A percentile compares a stretch with the other conserved stretches of the same genome.
phyloP scores from a whole-genome alignment of 2,888 invertebrate species.

The Anticlea derivata region DNA sequence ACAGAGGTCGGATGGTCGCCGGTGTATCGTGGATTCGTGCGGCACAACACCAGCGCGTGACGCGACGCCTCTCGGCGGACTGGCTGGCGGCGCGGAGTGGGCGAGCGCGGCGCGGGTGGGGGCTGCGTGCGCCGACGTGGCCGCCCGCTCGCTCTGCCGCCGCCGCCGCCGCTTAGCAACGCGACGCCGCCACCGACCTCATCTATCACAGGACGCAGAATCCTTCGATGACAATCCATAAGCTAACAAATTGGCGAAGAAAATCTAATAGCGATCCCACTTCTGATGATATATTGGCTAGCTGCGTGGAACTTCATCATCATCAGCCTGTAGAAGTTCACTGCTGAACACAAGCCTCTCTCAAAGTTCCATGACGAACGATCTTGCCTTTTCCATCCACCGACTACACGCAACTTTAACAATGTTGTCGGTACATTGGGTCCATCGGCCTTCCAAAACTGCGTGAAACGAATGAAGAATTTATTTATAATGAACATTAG shows the following conservation, averaged over 20 bases:
- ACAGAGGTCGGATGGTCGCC: slow-evolving; percentile 76
- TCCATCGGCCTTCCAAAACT: no score
- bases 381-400: no score
- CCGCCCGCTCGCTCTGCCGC: slow-evolving; percentile 46
- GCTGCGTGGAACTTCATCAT: no score
- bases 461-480: no score
- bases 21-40: slow-evolving; percentile 52
- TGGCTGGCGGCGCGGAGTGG: slow-evolving; percentile 50
- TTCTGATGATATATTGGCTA: slow-evolving; percentile 4
- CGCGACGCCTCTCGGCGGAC: slow-evolving; percentile 63
- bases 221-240: slow-evolving; percentile 15
- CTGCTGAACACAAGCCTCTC: no score
- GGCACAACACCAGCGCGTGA: slow-evolving; percentile 62
- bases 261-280: slow-evolving; percentile 2
- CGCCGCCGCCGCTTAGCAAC: slow-evolving; percentile 26
- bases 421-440: no score
- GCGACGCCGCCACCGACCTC: slow-evolving; percentile 38
- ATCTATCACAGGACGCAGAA: slow-evolving; percentile 33
- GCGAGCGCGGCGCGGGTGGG: slow-evolving; percentile 44
- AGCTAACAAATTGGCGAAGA: slow-evolving; percentile 1
- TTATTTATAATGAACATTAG: no score
- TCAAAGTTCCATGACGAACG: no score
- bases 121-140: slow-evolving; percentile 56
- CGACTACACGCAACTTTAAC: no score
- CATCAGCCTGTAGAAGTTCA: no score